A percentile compares a stretch with the other conserved stretches of the same genome.
Conservation (phyloP, 1,140 invertebrate species). For the Zaprionus tsacasi region DNA sequence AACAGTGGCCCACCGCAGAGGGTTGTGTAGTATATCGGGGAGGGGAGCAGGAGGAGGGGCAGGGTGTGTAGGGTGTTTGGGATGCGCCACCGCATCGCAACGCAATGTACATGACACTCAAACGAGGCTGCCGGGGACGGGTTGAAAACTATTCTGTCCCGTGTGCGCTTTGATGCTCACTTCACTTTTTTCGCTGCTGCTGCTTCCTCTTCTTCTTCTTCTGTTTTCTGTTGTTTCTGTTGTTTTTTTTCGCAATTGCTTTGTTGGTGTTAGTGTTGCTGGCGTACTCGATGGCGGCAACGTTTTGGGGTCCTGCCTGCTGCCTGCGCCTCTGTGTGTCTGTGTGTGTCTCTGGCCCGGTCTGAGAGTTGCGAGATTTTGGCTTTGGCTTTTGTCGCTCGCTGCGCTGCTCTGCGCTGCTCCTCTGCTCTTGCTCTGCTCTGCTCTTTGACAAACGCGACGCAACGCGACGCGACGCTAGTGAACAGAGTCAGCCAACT, state of each 20-base stretch:
- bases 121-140: constrained; percentile 57
- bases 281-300: constrained; percentile 69
- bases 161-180: constrained; percentile 81
- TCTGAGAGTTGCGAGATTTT: constrained; percentile 68
- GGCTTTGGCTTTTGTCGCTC: constrained; percentile 82
- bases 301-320: constrained; percentile 62
- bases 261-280: constrained; percentile 45
- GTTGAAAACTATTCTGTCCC: constrained; percentile 78
- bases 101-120: constrained; percentile 60
- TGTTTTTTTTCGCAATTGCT: constrained; percentile 62
- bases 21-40: constrained; percentile 18
- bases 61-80: constrained; percentile 19
- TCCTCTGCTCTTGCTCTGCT: constrained; percentile 40
- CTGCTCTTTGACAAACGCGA: constrained; percentile 77
- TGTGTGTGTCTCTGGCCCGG: constrained; percentile 43
- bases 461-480: constrained; percentile 78
- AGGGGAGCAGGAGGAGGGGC: constrained; percentile 25
- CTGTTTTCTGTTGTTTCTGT: constrained; percentile 23
- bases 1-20: constrained; percentile 50
- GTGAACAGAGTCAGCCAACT: constrained; percentile 73
- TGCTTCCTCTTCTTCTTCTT: background rate
- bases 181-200: constrained; percentile 69
- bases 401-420: constrained; percentile 45
- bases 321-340: constrained; percentile 9
- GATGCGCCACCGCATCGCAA: constrained; percentile 32